phyloP scores from a whole-genome alignment of 2,888 invertebrate species.

The Notocelia uddmanniana region DNA sequence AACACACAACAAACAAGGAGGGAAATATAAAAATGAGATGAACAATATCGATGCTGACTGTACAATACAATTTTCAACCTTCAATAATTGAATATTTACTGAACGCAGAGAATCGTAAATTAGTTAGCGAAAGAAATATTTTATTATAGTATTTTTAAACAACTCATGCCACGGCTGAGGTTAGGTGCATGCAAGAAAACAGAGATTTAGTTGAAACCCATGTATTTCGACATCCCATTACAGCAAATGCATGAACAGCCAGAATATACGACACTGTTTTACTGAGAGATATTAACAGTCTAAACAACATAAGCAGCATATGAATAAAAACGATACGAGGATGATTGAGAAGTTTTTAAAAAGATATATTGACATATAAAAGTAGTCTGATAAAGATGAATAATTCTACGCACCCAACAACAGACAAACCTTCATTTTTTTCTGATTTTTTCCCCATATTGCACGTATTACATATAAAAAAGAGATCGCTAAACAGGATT shows the following conservation, averaged over 20 bases:
- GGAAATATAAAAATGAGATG: background rate
- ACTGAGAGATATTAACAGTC: constrained; percentile 9
- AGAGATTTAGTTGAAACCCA: constrained; percentile 73
- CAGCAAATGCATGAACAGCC: constrained; percentile 76
- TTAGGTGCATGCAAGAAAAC: constrained; percentile 83
- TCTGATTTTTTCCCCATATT: too few species aligned
- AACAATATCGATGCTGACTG: background rate
- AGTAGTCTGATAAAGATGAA: background rate
- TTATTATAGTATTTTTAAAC: background rate
- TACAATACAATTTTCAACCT: background rate
- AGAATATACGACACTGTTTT: constrained; percentile 52
- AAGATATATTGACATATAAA: background rate
- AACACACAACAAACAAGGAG: background rate
- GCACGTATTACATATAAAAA: too few species aligned
- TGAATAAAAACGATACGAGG: background rate
- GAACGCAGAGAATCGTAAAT: background rate
- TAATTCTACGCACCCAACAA: background rate
- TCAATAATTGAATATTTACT: background rate
- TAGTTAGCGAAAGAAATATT: background rate
- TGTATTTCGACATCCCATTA: constrained; percentile 81
- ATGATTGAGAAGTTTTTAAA: background rate
- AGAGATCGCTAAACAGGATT: background rate
- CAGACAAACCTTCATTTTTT: background rate
- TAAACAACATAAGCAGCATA: background rate
- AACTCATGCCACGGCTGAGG: constrained; percentile 68